These are phyloP conservation scores for Sigmodon hispidus DNA, from an alignment of 2,113 vertebrate species.

Conservation along the genomic window DNA sequence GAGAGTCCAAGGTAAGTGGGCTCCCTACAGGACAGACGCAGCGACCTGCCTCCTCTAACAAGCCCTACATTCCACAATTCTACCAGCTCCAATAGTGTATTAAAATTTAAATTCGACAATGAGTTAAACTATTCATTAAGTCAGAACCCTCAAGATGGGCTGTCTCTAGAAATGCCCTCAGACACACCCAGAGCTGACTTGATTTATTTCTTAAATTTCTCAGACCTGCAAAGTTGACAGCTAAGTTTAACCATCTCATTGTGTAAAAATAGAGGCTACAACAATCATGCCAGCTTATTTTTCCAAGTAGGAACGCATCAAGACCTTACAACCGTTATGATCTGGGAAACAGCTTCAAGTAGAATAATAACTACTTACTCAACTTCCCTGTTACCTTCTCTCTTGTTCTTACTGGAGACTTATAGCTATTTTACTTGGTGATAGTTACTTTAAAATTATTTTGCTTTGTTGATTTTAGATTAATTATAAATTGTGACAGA, in stretches of 20 bases:
- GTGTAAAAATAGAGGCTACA: background rate
- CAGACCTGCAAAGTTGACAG: background rate
- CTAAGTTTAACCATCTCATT: background rate
- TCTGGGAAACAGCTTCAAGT: background rate
- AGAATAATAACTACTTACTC: background rate
- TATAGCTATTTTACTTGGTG: constrained; percentile 11
- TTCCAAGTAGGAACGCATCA: background rate
- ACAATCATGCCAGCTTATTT: background rate
- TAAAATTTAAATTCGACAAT: background rate
- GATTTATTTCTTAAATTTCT: background rate
- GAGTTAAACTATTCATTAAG: background rate
- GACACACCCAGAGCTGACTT: background rate
- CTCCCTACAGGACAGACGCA: background rate
- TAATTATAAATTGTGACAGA: background rate
- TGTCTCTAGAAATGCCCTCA: background rate
- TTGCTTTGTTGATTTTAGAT: background rate
- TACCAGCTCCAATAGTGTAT: background rate
- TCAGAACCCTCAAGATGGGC: background rate
- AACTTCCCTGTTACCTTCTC: background rate
- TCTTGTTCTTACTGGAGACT: background rate
- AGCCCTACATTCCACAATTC: background rate
- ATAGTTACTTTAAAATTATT: background rate
- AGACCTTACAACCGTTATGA: background rate
- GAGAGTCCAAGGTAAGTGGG: background rate
- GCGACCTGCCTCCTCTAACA: background rate